phyloP scores from a whole-genome alignment of 2,113 vertebrate species.

The Rattus rattus region DNA sequence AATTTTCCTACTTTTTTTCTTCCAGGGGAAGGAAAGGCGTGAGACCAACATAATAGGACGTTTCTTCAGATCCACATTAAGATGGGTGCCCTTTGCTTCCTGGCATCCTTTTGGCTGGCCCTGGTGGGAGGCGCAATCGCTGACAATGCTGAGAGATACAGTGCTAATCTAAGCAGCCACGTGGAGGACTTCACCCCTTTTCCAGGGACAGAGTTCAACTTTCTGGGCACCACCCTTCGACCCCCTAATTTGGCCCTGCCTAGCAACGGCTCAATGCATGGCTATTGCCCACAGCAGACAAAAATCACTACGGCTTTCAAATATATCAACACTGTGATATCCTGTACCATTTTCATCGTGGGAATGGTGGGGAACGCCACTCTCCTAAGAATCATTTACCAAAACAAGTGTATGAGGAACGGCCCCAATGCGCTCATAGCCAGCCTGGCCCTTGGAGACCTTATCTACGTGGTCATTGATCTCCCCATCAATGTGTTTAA shows the following conservation, averaged over 20 bases:
- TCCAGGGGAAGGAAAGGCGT: conserved; percentile 67
- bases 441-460: conserved; percentile 97
- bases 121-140: conserved; percentile 81
- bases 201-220: conserved; percentile 79
- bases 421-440: conserved; percentile 98
- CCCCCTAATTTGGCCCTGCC: conserved; percentile 76
- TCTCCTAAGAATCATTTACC: conserved; percentile 98
- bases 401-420: conserved; percentile 99
- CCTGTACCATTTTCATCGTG: conserved; percentile 94
- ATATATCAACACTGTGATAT: conserved; percentile 96
- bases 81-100: conserved; percentile 85
- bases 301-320: conserved; percentile 91
- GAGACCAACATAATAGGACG: conserved; percentile 33
- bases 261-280: conserved; percentile 79
- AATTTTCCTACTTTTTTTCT: conserved; percentile 41
- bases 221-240: conserved; percentile 80
- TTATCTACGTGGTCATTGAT: conserved; percentile 96
- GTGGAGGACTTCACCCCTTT: conserved; percentile 76
- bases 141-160: conserved; percentile 82
- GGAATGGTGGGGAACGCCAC: conserved; percentile 97
- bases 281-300: conserved; percentile 84
- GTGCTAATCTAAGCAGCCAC: conserved; percentile 79
- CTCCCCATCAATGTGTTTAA: conserved; percentile 97
- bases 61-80: conserved; percentile 35
- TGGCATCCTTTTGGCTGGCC: conserved; percentile 81